phyloP scores from a whole-genome alignment of 2,113 vertebrate genomes.

The Trogon surrucura region DNA sequence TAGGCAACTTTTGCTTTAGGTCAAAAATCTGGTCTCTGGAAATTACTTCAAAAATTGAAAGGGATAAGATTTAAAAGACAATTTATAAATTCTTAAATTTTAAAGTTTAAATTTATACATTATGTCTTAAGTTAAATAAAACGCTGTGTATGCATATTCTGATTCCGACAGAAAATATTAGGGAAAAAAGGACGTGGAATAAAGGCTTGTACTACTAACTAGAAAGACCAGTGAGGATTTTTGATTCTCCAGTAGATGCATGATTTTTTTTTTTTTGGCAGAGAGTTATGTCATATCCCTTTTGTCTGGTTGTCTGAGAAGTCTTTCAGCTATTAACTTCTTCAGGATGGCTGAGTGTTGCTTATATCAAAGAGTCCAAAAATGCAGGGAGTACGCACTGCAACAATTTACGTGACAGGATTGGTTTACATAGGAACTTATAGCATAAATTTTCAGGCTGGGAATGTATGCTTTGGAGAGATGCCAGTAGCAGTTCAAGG shows the following conservation, averaged over 20 bases:
- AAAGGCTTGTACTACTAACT: neutral
- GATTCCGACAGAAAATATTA: neutral
- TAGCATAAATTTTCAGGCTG: neutral
- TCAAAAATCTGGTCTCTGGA: neutral
- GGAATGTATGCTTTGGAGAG: neutral
- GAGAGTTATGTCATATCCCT: neutral
- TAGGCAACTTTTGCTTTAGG: neutral
- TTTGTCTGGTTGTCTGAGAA: neutral
- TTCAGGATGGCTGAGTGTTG: neutral
- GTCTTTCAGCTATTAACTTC: neutral
- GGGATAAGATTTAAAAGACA: fast-evolving
- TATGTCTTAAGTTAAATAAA: neutral
- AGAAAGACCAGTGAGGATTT: neutral
- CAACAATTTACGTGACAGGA: neutral
- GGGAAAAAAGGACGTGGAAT: neutral
- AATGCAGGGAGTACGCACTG: neutral
- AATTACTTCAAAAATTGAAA: neutral
- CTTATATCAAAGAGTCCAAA: neutral
- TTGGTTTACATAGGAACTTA: neutral
- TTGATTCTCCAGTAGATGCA: neutral
- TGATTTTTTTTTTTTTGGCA: neutral
- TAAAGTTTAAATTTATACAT: neutral
- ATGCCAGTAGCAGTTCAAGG: neutral
- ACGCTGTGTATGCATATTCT: neutral
- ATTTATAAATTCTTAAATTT: neutral